phyloP scores from a whole-genome alignment of 92 coral and sea anemone species.

The Siderastrea radians region DNA sequence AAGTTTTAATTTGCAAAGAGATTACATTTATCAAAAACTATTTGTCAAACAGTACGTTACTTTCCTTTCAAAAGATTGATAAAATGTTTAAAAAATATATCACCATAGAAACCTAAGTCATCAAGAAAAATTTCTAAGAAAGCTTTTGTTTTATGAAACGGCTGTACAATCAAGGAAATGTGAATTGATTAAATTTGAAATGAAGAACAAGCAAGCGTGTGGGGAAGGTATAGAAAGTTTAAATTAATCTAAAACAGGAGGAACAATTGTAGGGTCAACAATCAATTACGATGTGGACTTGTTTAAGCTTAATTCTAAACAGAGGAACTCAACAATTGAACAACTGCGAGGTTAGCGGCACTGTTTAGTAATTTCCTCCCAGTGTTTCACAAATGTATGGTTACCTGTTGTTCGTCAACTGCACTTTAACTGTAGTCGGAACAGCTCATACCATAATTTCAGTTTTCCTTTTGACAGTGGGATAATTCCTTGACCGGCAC shows the following conservation, averaged over 20 bases:
- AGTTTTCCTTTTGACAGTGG: background rate
- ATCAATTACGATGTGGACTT: constrained; percentile 29
- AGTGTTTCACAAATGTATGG: background rate
- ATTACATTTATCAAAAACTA: background rate
- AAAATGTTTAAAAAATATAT: background rate
- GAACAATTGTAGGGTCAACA: background rate
- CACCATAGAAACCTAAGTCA: constrained; percentile 18
- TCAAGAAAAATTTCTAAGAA: background rate
- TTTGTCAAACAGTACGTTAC: background rate
- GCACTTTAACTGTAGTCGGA: background rate
- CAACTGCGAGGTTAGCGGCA: constrained; percentile 14
- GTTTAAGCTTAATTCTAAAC: constrained; percentile 28
- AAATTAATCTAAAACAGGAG: constrained; percentile 2
- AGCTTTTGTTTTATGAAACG: background rate
- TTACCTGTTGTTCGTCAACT: background rate
- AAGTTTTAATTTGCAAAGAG: background rate
- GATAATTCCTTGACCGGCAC: background rate
- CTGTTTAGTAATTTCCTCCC: background rate
- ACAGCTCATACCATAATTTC: background rate
- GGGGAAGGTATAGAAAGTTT: background rate
- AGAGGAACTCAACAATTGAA: constrained; percentile 12
- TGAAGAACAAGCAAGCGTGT: constrained; percentile 6
- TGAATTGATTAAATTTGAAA: background rate
- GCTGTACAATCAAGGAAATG: background rate
- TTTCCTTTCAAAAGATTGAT: background rate